Percentiles rank a stretch among this genome's conserved stretches.
Evolutionary conservation across 2,797 vertebrate species (phyloP).

Genomic region (Esox lucius): DNA sequence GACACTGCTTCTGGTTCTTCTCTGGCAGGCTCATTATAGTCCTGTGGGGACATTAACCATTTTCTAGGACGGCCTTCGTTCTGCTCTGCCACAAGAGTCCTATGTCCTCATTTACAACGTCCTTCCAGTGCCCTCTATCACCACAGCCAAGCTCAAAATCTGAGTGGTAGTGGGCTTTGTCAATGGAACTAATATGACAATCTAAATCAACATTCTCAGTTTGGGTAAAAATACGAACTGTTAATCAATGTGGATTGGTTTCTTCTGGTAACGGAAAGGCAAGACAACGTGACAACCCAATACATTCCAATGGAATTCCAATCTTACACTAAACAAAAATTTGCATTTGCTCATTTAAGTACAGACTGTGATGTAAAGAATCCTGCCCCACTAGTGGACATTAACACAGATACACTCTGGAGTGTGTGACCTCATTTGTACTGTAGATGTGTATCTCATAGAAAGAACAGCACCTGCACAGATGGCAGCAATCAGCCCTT

Average conservation of each 20-base stretch:
- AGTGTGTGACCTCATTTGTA: not conserved
- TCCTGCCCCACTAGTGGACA: not conserved
- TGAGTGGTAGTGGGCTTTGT: not conserved
- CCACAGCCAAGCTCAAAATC: not conserved
- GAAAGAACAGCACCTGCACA: constrained; percentile 86
- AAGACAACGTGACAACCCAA: not conserved
- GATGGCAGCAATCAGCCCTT: constrained; percentile 95
- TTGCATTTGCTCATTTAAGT: not conserved
- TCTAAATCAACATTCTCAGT: not conserved
- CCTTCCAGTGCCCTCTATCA: constrained; percentile 67
- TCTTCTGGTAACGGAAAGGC: not conserved
- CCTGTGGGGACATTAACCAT: constrained; percentile 60
- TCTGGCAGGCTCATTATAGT: constrained; percentile 61
- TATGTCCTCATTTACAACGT: constrained; percentile 57
- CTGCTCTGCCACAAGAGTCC: constrained; percentile 60
- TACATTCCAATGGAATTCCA: not conserved
- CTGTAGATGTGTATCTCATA: constrained; percentile 11
- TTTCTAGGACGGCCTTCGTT: constrained; percentile 74
- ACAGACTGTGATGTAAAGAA: not conserved
- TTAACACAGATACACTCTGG: not conserved
- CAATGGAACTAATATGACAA: not conserved
- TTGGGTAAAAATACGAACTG: too few species aligned
- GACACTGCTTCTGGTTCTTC: constrained; percentile 11
- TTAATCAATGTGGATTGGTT: not conserved
- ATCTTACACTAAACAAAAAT: not conserved